These are phyloP conservation scores for Tiphia femorata DNA, from an alignment of 2,888 invertebrate species.

Conservation along the genomic window DNA sequence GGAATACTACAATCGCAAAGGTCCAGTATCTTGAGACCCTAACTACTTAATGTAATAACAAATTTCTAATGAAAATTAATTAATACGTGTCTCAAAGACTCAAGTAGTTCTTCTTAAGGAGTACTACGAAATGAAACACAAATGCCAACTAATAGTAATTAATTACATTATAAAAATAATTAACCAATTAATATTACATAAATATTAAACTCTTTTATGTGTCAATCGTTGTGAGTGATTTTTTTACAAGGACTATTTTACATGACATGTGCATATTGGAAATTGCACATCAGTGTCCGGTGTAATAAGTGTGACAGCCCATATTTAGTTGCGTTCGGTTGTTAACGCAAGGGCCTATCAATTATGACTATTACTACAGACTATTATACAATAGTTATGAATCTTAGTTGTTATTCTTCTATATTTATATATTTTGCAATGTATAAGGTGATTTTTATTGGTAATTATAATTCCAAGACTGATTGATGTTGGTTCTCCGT, in stretches of 20 bases:
- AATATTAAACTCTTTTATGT: conserved; percentile 57
- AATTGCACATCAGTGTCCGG: conserved; percentile 46
- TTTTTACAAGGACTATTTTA: conserved; percentile 60
- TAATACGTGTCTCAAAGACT: conserved; percentile 51
- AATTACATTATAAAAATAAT: conserved; percentile 53
- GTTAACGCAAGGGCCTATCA: conserved; percentile 41
- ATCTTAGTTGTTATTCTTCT: conserved; percentile 64
- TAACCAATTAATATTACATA: conserved; percentile 57
- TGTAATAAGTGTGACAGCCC: conserved; percentile 42
- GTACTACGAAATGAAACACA: conserved; percentile 47
- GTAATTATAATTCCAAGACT: conserved; percentile 67
- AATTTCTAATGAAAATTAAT: conserved; percentile 41
- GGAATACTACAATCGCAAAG: conserved; percentile 12
- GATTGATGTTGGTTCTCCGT: conserved; percentile 68
- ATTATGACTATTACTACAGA: conserved; percentile 53
- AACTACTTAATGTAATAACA: conserved; percentile 47
- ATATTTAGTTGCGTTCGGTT: conserved; percentile 44
- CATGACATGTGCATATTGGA: conserved; percentile 46
- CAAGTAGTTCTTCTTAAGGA: conserved; percentile 37
- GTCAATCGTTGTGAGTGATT: conserved; percentile 57
- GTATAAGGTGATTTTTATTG: conserved; percentile 64
- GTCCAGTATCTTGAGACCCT: conserved; percentile 53
- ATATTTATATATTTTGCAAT: conserved; percentile 66
- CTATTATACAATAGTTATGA: conserved; percentile 56
- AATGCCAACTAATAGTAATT: conserved; percentile 63